A percentile compares a stretch with the other conserved stretches of the same genome.
Conservation (phyloP, 2,797 vertebrate species). For the Chaetodon trifasciatus region DNA sequence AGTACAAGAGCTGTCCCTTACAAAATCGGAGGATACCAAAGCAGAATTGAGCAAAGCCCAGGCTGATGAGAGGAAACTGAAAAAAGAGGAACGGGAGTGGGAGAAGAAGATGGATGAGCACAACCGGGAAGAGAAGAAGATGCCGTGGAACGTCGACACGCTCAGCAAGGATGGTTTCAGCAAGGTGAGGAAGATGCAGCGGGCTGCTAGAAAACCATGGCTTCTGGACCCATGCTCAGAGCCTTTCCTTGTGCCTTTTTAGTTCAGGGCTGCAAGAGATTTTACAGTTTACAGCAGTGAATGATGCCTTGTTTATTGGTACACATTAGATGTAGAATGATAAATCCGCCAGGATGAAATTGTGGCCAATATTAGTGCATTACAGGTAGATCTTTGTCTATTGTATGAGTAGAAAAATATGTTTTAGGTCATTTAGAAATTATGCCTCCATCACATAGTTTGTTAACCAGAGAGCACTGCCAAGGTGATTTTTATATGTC, state of each 20-base stretch:
- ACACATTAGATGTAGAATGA: not conserved
- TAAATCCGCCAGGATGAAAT: not conserved
- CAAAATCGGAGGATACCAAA: slow-evolving; percentile 63
- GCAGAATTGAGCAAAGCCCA: slow-evolving; percentile 86
- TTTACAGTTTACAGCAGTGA: not conserved
- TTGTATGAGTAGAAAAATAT: not conserved
- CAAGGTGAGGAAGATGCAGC: slow-evolving; percentile 86
- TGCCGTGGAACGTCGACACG: slow-evolving; percentile 97
- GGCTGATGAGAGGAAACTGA: slow-evolving; percentile 89
- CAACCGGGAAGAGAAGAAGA: slow-evolving; percentile 91
- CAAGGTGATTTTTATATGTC: not conserved
- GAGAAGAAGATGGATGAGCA: slow-evolving; percentile 88
- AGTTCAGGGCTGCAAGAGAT: not conserved
- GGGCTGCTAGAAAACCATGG: rapidly evolving
- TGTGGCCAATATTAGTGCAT: not conserved
- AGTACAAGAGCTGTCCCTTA: slow-evolving; percentile 83
- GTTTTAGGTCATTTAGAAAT: not conserved
- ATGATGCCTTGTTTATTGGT: not conserved
- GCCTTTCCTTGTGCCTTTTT: not conserved
- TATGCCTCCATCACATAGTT: not conserved
- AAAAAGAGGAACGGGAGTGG: slow-evolving; percentile 89
- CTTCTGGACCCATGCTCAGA: not conserved
- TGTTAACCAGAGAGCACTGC: not conserved
- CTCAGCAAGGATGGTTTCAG: slow-evolving; percentile 96
- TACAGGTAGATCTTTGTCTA: not conserved